These are phyloP conservation scores for Parasteatoda tepidariorum DNA, from an alignment of 1,140 invertebrate species.

Conservation along the genomic window DNA sequence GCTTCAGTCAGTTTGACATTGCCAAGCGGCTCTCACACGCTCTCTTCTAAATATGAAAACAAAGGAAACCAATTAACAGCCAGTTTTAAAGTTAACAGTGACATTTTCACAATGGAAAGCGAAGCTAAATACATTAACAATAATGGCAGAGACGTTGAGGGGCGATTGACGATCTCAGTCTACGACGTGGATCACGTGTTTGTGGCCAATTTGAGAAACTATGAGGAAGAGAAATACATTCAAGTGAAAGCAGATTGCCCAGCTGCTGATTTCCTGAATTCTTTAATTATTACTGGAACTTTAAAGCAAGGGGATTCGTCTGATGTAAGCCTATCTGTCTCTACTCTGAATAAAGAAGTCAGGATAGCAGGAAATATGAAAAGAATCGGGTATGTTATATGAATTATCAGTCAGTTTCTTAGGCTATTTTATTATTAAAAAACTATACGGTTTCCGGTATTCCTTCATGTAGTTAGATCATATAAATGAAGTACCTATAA, in stretches of 20 bases:
- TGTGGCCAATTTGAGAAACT: constrained; percentile 33
- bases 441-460: too few relatives aligned
- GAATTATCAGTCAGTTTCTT: not conserved
- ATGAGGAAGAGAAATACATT: constrained; percentile 36
- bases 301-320: constrained; percentile 14
- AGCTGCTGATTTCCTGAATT: not conserved
- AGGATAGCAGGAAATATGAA: constrained; percentile 56
- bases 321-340: constrained; percentile 26
- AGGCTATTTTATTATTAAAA: not conserved
- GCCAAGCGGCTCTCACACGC: not conserved
- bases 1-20: not conserved
- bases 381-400: not conserved
- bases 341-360: constrained; percentile 27
- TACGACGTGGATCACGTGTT: constrained; percentile 16
- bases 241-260: constrained; percentile 40
- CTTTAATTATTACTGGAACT: constrained; percentile 36
- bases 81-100: constrained; percentile 23
- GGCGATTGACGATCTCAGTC: constrained; percentile 21
- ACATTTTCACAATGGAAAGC: constrained; percentile 3
- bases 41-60: constrained; percentile 28
- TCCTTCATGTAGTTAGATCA: too few relatives aligned
- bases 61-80: constrained; percentile 18
- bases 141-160: constrained; percentile 61
- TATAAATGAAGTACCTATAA: too few relatives aligned
- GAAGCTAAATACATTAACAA: constrained; percentile 54